Percentiles rank a stretch among this genome's conserved stretches.
Evolutionary conservation across 2,888 invertebrate species (phyloP).

Genomic region (Arge pagana): DNA sequence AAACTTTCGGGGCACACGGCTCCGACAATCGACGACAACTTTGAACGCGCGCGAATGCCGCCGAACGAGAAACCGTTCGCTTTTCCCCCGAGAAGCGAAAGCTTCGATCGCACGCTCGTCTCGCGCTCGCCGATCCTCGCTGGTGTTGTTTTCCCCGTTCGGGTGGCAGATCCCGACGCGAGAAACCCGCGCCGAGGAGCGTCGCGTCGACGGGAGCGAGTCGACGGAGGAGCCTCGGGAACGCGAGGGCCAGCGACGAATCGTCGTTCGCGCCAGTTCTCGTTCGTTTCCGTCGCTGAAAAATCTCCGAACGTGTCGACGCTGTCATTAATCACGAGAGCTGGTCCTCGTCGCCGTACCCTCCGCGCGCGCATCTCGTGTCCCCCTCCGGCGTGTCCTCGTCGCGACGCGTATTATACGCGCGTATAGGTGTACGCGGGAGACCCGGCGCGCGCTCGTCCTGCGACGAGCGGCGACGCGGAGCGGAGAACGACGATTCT

Average conservation of each 20-base stretch:
- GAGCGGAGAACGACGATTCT: slow-evolving; percentile 33
- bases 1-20: slow-evolving; percentile 52
- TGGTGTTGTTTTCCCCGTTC: neutral
- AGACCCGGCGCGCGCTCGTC: neutral
- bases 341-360: slow-evolving; percentile 36
- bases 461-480: neutral
- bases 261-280: slow-evolving; percentile 9
- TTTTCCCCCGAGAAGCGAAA: slow-evolving; percentile 27
- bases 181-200: neutral
- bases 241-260: too few relatives aligned
- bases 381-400: slow-evolving; percentile 7
- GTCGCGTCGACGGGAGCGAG: neutral
- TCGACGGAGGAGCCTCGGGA: neutral
- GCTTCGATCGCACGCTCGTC: slow-evolving; percentile 18
- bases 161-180: neutral
- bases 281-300: slow-evolving; percentile 33
- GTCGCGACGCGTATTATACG: slow-evolving; percentile 6
- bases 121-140: neutral
- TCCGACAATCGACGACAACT: slow-evolving; percentile 51
- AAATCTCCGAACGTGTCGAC: slow-evolving; percentile 34
- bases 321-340: slow-evolving; percentile 49
- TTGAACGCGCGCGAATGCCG: slow-evolving; percentile 36
- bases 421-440: too few relatives aligned
- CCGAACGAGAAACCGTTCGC: slow-evolving; percentile 30
- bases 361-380: slow-evolving; percentile 33